These are phyloP conservation scores for Opisthocomus hoazin DNA, from an alignment of 2,113 vertebrate genomes.

Conservation along the genomic window DNA sequence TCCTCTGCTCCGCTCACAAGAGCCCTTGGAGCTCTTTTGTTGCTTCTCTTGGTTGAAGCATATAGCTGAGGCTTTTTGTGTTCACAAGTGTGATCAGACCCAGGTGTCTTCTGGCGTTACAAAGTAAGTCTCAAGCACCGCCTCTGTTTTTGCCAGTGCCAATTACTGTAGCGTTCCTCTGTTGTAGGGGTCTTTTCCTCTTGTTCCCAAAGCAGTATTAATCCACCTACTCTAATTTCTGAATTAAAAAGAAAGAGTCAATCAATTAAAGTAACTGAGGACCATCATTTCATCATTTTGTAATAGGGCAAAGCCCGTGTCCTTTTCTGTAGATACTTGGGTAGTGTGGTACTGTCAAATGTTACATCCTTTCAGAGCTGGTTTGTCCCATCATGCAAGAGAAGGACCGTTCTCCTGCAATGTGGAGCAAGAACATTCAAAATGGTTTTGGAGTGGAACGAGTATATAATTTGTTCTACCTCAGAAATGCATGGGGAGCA, in stretches of 20 bases:
- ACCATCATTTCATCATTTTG: background rate
- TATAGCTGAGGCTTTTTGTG: background rate
- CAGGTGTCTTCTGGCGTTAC: background rate
- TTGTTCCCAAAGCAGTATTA: background rate
- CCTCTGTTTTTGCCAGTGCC: background rate
- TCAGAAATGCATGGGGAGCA: background rate
- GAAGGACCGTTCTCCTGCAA: background rate
- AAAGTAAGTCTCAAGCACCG: background rate
- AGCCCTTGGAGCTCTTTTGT: background rate
- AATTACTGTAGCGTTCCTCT: background rate
- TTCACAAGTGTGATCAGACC: background rate
- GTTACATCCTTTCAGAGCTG: background rate
- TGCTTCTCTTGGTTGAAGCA: background rate
- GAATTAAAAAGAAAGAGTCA: constrained; percentile 34
- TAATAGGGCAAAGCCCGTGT: background rate
- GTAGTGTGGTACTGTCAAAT: background rate
- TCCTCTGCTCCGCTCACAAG: background rate
- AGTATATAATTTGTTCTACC: background rate
- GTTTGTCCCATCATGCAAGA: background rate
- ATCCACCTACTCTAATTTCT: constrained; percentile 29
- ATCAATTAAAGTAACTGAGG: constrained; percentile 37
- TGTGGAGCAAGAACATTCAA: background rate
- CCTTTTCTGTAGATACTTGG: background rate
- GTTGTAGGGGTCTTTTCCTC: background rate
- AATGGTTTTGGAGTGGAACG: background rate